Evolutionary conservation across 1,140 invertebrate species (phyloP), one percentile per base, ranked within the genome.

Genomic region (Eupristina koningsbergeri): DNA sequence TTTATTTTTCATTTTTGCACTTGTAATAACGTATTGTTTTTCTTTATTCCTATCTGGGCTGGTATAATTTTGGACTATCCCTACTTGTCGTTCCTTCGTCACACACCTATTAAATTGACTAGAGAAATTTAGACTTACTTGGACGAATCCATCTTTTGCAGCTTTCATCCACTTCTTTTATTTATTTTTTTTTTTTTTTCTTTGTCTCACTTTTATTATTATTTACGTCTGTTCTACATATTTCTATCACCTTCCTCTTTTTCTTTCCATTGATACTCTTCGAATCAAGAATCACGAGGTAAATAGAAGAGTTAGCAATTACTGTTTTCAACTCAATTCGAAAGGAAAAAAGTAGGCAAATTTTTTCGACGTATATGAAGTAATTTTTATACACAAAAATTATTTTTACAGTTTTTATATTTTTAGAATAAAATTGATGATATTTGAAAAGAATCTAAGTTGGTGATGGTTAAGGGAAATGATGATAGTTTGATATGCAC

Each of bases 141-240:
- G 81, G 84, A 85, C 84, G 84, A 85, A 85, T 85, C 84, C 84
- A 85, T 85, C 80, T 85, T 85, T 75, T 36, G 31, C 45, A 22
- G 22, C 45, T 6, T 29, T 34, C 82, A 15, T 58, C 17, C 50
- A 34, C 50, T 53, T 29, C 26, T n/a, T 74, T n/a, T 39, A 17
- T 39, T 36, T 71, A 1, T 71, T 29, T 39, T 8, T 19, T 41
- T 41, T 26, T 17, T 34, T 53, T 61, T 45, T 39, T 39, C 19
- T 76, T 39, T 76, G 13, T 45, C 41, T 45, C 41, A 7, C 41
- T 45, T 45, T 74, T n/a, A 50, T 22, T 71, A 36, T 36, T 11
- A 45, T 17, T 15, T n/a, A 53, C 41, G 22, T 3, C 6, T 26
- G 15, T 13, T 73, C 29, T 45, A 45, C 41, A 45, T 34, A 53